A percentile compares a stretch with the other conserved stretches of the same genome.
Evolutionary conservation across 2,113 vertebrate species (phyloP).

Genomic region (Harpagus bidentatus): DNA sequence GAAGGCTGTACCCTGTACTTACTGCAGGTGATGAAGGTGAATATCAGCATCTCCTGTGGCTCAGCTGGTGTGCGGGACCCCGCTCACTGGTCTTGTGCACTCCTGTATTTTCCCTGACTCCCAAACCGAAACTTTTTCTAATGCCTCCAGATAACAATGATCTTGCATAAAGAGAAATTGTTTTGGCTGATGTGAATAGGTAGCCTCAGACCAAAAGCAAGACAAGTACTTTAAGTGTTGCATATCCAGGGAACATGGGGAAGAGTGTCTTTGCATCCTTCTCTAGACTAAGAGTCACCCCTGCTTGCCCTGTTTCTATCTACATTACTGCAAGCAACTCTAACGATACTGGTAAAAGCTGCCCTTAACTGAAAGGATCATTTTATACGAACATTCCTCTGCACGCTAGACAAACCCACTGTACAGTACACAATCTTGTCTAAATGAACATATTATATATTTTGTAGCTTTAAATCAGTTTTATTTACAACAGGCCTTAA

Average conservation of each 20-base stretch:
- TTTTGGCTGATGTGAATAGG: not conserved
- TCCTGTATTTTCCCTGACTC: not conserved
- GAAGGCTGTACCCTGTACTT: not conserved
- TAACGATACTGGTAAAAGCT: not conserved
- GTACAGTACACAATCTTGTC: not conserved
- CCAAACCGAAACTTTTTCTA: not conserved
- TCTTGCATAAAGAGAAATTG: fast-evolving
- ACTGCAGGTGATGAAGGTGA: not conserved
- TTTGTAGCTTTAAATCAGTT: slow-evolving; percentile 59
- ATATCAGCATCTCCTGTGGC: fast-evolving
- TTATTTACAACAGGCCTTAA: slow-evolving; percentile 75
- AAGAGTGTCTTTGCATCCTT: not conserved
- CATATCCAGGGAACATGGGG: not conserved
- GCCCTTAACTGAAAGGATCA: not conserved
- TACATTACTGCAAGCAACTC: not conserved
- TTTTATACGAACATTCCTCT: not conserved
- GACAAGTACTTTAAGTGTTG: not conserved
- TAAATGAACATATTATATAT: slow-evolving; percentile 68
- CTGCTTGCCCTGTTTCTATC: not conserved
- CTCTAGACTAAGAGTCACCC: not conserved
- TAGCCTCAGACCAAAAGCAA: not conserved
- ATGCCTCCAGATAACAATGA: not conserved
- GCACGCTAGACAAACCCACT: not conserved
- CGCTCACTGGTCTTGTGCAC: fast-evolving
- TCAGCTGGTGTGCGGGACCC: not conserved